Evolutionary conservation across 1,140 invertebrate genomes (phyloP).

Genomic region (Drosophila baimaii): DNA sequence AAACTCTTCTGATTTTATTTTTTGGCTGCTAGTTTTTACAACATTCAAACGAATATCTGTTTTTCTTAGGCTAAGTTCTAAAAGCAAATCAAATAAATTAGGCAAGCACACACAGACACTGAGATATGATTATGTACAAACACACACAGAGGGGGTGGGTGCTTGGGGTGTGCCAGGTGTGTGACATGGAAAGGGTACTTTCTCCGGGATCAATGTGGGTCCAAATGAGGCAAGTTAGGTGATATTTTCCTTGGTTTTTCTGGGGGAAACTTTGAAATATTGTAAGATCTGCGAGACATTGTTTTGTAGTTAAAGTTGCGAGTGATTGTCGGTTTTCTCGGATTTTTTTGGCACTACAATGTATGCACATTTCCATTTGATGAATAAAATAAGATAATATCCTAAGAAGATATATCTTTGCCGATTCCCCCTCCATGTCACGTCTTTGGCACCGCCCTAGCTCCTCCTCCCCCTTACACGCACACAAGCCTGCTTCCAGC

Average conservation of each 20-base stretch:
- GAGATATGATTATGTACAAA: conserved; percentile 24
- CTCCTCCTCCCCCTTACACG: neutral
- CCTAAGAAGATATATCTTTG: too few species aligned
- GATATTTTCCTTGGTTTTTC: neutral
- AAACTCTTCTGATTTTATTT: conserved; percentile 19
- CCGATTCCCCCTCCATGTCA: neutral
- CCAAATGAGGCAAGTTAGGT: too few species aligned
- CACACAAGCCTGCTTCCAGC: neutral
- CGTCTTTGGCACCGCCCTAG: neutral
- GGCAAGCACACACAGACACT: conserved; percentile 28
- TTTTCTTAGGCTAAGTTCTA: conserved; percentile 40
- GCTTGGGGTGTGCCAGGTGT: too few species aligned
- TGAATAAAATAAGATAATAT: neutral
- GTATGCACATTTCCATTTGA: neutral
- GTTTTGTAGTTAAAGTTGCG: too few species aligned
- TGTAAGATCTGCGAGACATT: too few species aligned
- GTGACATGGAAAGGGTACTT: neutral
- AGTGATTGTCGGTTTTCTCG: neutral
- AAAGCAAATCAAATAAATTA: conserved; percentile 67
- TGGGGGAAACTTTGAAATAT: too few species aligned
- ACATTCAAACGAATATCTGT: conserved; percentile 70
- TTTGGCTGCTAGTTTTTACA: conserved; percentile 79
- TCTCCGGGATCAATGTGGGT: too few species aligned
- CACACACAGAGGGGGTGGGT: neutral
- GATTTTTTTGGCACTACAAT: conserved; percentile 3